These are phyloP conservation scores for Apodemus speciosus DNA, from an alignment of 2,113 vertebrate genomes.

Conservation along the genomic window DNA sequence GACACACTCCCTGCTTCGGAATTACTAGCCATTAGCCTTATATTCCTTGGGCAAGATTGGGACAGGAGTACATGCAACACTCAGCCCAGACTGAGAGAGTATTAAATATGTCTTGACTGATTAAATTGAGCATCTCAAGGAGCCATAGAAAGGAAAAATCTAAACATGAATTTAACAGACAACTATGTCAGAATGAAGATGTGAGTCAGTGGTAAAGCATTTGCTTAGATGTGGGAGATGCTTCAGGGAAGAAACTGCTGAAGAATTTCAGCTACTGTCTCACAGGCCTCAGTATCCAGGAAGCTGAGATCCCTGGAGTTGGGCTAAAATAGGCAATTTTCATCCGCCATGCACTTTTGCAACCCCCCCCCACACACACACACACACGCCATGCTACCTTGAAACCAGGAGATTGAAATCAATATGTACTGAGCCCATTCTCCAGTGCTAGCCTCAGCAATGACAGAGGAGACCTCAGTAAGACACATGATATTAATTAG, in stretches of 20 bases:
- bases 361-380: neutral
- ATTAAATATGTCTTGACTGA: neutral
- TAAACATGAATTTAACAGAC: slow-evolving; percentile 3
- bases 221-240: neutral
- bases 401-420: neutral
- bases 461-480: neutral
- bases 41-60: neutral
- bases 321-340: neutral
- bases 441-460: neutral
- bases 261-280: rapidly evolving
- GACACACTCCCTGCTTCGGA: neutral
- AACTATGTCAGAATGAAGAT: neutral
- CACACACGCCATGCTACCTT: neutral
- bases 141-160: neutral
- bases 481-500: neutral
- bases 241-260: neutral
- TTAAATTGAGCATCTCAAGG: neutral
- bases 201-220: neutral
- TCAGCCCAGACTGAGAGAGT: neutral
- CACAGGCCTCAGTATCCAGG: neutral
- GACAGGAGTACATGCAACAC: neutral
- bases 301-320: neutral
- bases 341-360: rapidly evolving
- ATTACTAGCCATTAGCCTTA: neutral
- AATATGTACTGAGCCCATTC: neutral